A percentile compares a stretch with the other conserved stretches of the same genome.
Conservation (phyloP, 2,888 invertebrate genomes). For the Pristionchus entomophagus region DNA sequence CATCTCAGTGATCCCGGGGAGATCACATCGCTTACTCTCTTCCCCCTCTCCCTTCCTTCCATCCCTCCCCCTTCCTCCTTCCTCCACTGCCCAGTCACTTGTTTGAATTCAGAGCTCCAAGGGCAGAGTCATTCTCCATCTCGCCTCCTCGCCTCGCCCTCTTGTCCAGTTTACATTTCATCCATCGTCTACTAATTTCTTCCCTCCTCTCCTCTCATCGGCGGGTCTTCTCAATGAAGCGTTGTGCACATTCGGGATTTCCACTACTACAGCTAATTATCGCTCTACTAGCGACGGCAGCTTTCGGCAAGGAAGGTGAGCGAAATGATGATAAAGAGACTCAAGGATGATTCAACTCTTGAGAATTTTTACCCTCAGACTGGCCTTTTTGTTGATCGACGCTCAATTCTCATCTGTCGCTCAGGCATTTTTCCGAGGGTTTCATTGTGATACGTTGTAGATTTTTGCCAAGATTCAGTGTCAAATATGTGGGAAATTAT, state of each 20-base stretch:
- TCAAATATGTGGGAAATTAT: too few relatives aligned
- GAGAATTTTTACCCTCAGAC: background rate
- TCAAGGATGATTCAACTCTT: background rate
- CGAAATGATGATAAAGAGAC: background rate
- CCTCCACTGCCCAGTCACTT: constrained; percentile 12
- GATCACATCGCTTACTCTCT: constrained; percentile 27
- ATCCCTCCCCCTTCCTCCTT: constrained; percentile 27
- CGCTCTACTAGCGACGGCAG: background rate
- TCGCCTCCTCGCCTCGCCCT: constrained; percentile 13
- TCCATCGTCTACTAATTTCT: background rate
- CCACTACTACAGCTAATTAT: background rate
- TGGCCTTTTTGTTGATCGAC: background rate
- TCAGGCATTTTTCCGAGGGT: background rate
- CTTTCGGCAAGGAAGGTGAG: background rate
- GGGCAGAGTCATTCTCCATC: constrained; percentile 34
- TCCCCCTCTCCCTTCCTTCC: background rate
- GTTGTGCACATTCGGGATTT: background rate
- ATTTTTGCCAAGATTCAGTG: too few relatives aligned
- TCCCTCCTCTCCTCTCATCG: background rate
- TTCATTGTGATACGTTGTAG: too few relatives aligned
- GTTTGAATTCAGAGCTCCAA: constrained; percentile 12
- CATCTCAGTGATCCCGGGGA: background rate
- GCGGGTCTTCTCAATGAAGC: constrained; percentile 3
- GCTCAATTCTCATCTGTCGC: background rate
- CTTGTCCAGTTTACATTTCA: constrained; percentile 26